Base-by-base conservation (phyloP, 1,140 invertebrate genomes). In the Pachyrhynchus sulphureomaculatus region DNA sequence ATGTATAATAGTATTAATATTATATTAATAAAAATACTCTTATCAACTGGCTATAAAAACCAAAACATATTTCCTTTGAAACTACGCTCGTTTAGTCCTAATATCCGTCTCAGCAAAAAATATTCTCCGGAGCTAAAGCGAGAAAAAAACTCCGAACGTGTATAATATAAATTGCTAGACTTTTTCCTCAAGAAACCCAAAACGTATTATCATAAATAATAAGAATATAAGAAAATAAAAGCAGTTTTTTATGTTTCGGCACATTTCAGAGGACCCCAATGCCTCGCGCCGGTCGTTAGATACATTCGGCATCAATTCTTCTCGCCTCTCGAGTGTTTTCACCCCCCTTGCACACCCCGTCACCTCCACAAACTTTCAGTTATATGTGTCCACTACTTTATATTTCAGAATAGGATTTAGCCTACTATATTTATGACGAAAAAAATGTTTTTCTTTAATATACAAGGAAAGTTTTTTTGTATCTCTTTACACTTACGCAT, bases 231-330 rank as follows among this genome's bases (percentile, higher is more conserved):
- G 52, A 62, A 62, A 62, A 62, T 62, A 62, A 62, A 62, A 62
- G 60, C 60, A 62, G 52, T 62, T 62, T 62, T 62, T 62, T 62
- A 62, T 62, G 60, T 62, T 62, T 62, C 60, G 60, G 60, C 60
- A 62, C 60, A 42, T 62, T 62, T 55, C 20, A 49, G 52, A 51
- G 60, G 51, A 64, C 54, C 62, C 55, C 37, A 64, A 53, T 59
- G 51, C 60, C 51, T 55, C 48, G 60, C 53, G 60, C 48, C 52
- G 45, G 63, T 66, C 64, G 64, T 66, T 66, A 66, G 59, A 62
- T 55, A 66, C 64, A 66, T 66, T 66, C 64, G 64, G 58, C 64
- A 45, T 62, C 64, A 62, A 66, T 66, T 66, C 47, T 62, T 66
- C 59, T 66, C 64, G 53, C 62, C 56, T 64, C 47, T 52, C 39